These are phyloP conservation scores for Orthosia gothica DNA, from an alignment of 2,888 invertebrate species.

Conservation along the genomic window DNA sequence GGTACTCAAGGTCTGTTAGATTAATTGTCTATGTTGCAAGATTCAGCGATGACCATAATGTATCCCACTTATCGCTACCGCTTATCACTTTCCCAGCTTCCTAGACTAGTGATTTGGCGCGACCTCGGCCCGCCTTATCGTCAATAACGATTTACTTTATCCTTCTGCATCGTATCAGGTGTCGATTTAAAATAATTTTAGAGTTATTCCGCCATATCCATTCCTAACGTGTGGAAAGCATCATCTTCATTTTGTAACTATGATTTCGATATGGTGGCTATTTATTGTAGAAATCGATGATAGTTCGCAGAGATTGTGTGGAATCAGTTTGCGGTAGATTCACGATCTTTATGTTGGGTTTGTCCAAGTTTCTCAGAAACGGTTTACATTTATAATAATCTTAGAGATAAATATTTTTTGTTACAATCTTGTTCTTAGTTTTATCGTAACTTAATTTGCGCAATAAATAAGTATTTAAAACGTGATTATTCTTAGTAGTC, in stretches of 20 bases:
- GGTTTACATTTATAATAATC: not conserved
- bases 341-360: slow-evolving; percentile 36
- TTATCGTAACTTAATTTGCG: slow-evolving; percentile 14
- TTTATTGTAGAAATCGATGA: slow-evolving; percentile 47
- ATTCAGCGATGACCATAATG: not conserved
- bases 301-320: slow-evolving; percentile 13
- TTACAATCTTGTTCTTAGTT: not conserved
- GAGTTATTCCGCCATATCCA: slow-evolving; percentile 61
- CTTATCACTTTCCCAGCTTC: slow-evolving; percentile 28
- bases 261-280: slow-evolving; percentile 40
- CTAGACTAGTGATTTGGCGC: slow-evolving; percentile 71
- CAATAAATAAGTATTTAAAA: slow-evolving; percentile 41
- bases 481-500: slow-evolving; percentile 33
- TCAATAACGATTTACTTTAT: slow-evolving; percentile 73
- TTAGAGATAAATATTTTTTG: not conserved
- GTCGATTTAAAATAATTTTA: slow-evolving; percentile 74
- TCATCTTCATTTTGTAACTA: slow-evolving; percentile 56
- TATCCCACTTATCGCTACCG: slow-evolving; percentile 54
- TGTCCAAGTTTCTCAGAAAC: slow-evolving; percentile 38
- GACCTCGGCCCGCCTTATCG: slow-evolving; percentile 78
- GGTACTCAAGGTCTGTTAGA: not conserved
- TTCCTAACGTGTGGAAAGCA: slow-evolving; percentile 60
- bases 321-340: slow-evolving; percentile 31
- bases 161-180: slow-evolving; percentile 69
- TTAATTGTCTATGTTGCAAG: not conserved